Evolutionary conservation across 2,797 vertebrate species (phyloP).

Genomic region (Catharus ustulatus): DNA sequence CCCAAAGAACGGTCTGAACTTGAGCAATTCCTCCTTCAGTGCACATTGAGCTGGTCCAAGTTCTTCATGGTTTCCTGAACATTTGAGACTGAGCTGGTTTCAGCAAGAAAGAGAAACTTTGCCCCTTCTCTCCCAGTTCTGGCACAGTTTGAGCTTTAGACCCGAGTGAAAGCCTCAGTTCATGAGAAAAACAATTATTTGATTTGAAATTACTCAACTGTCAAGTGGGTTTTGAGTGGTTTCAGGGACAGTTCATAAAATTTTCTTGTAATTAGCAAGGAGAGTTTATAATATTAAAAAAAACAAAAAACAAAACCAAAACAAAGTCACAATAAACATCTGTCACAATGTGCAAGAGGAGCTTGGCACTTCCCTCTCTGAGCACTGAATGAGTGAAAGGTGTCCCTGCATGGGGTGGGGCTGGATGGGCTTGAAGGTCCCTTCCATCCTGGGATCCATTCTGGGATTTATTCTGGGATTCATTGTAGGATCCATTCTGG

Average conservation of each 20-base stretch:
- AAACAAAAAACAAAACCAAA: not conserved
- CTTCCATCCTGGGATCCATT: not conserved
- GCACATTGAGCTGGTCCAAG: not conserved
- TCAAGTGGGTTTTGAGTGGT: not conserved
- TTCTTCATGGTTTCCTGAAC: not conserved
- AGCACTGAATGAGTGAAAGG: not conserved
- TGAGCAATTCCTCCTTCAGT: not conserved
- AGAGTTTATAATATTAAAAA: not conserved
- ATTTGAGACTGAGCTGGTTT: not conserved
- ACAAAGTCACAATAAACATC: not conserved
- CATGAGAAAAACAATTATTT: not conserved
- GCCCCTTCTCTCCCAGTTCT: not conserved
- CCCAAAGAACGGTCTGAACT: not conserved
- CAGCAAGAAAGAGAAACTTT: not conserved
- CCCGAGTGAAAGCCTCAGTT: not conserved
- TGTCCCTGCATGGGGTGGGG: not conserved
- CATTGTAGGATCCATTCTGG: too few relatives aligned
- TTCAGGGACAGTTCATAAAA: not conserved
- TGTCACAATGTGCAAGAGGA: not conserved
- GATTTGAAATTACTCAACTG: conserved; percentile 9
- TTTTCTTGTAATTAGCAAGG: not conserved
- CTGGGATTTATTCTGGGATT: too few relatives aligned
- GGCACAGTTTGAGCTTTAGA: not conserved
- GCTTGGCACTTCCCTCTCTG: not conserved
- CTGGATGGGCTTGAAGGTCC: fast-evolving